Evolutionary conservation across 2,888 invertebrate genomes (phyloP), one percentile per base, ranked within the genome.

Genomic region (Ptilodon capucinus): DNA sequence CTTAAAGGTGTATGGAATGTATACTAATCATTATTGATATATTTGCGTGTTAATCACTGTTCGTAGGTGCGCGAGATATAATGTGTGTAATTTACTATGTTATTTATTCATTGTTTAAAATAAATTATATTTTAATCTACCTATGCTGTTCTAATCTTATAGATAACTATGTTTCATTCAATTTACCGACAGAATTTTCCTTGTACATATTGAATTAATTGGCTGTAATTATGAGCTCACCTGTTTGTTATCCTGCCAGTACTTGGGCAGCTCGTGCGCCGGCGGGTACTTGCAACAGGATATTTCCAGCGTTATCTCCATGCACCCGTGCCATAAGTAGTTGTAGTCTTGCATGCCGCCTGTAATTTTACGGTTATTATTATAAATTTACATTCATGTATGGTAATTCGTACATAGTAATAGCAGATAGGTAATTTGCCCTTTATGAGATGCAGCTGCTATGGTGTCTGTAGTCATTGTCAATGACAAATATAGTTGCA

Each of bases 341-440:
- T 98, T 98, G 83, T 96, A 98, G 79, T 98, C 98, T 85, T 97
- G 97, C 97, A 97, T 97, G 17, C 97, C 96, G 46, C 97, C 97
- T 92, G 73, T 9, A 63, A 64, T 21, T 34, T 6, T 16, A 1
- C 11, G 4, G 8, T 3, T 11, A 28, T 28, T 28, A n/a, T 28
- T 28, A 0, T 2, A 7, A 21, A 21, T 21, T 4, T 21, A 21
- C 21, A 11, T 4, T 28, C n/a, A 9, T 25, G n/a, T 8, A 11
- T 1, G 28, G 4, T n/a, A 28, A 28, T 28, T 28, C 4, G 2
- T 28, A n/a, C 28, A 28, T 2, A 28, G n/a, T 25, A 9, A 25
- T 1, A 9, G 25, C 0, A 25, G 9, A 25, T 25, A n/a, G n/a
- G n/a, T n/a, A n/a, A n/a, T n/a, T n/a, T n/a, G n/a, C n/a, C n/a